Evolutionary conservation across 2,113 vertebrate species (phyloP).

Genomic region (Rallus limicola): DNA sequence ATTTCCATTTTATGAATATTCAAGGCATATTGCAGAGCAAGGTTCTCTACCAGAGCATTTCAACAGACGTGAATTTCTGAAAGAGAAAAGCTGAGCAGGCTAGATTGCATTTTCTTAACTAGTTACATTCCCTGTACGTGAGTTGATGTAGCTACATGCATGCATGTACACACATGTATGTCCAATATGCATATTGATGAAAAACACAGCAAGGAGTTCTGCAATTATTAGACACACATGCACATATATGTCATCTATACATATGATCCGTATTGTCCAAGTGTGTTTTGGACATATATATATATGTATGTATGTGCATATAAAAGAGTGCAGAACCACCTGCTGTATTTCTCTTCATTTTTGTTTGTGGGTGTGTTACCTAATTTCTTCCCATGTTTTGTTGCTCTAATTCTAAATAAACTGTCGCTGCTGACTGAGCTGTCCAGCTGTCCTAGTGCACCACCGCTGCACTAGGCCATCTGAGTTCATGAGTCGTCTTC

Average conservation of each 20-base stretch:
- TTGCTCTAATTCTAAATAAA: neutral
- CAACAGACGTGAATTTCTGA: neutral
- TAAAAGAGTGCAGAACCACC: neutral
- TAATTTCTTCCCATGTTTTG: neutral
- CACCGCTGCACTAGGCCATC: neutral
- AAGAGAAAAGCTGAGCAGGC: neutral
- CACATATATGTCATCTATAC: no score
- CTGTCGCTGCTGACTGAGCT: neutral
- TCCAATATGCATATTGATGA: neutral
- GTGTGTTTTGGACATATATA: neutral
- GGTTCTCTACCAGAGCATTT: neutral
- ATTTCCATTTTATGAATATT: neutral
- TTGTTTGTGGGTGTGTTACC: neutral
- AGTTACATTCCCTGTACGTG: neutral
- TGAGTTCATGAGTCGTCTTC: neutral
- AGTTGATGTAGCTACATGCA: neutral
- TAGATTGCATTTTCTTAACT: neutral
- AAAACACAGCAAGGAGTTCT: neutral
- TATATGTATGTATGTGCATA: neutral
- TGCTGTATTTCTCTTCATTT: neutral
- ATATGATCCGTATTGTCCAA: neutral
- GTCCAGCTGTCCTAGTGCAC: neutral
- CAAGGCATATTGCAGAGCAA: neutral
- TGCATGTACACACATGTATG: accelerated
- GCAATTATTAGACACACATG: neutral